Evolutionary conservation across 2,113 vertebrate species (phyloP).

Genomic region (Cygnus buccinator): DNA sequence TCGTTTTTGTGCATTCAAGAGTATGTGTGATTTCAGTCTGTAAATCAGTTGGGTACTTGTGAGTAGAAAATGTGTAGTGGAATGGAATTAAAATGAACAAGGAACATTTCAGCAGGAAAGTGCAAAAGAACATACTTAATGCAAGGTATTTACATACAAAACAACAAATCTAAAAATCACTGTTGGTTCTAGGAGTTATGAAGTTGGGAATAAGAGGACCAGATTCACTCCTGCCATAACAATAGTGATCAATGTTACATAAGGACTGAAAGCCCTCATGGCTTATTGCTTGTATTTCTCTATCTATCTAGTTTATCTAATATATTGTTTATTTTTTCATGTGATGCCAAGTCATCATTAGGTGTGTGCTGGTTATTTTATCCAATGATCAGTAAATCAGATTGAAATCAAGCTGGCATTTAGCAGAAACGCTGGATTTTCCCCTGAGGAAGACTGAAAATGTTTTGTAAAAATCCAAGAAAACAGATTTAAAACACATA

Average conservation of each 20-base stretch:
- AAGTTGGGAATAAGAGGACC: neutral
- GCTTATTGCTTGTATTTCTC: neutral
- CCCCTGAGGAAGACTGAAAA: neutral
- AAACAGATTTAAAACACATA: neutral
- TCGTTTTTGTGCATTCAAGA: neutral
- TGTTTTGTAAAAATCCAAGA: neutral
- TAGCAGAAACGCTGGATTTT: neutral
- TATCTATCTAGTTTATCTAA: neutral
- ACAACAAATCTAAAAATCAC: neutral
- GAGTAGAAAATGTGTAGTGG: neutral
- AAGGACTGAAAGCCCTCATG: neutral
- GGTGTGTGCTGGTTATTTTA: neutral
- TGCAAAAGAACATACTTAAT: neutral
- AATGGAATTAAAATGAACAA: neutral
- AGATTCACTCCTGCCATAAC: neutral
- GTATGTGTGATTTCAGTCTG: conserved; percentile 10
- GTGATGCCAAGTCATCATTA: neutral
- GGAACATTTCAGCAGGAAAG: neutral
- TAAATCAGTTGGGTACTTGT: neutral
- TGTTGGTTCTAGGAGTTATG: neutral
- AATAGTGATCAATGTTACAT: neutral
- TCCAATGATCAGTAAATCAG: neutral
- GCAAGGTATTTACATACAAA: neutral
- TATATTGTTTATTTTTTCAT: neutral
- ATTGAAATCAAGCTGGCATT: neutral